phyloP scores from a whole-genome alignment of 2,888 invertebrate genomes.

The Rhopalosiphum nymphaeae region DNA sequence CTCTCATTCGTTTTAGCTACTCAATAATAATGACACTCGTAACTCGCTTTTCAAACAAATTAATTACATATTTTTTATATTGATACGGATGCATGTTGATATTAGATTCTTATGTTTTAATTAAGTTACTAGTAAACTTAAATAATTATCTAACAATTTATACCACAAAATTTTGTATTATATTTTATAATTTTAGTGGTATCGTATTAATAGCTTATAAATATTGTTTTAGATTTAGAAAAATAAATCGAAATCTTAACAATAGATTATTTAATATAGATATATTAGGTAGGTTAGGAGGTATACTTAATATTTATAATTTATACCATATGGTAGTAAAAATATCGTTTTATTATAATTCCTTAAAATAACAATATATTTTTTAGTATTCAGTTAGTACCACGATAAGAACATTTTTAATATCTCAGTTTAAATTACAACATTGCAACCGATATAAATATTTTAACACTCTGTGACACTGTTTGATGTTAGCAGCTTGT shows the following conservation, averaged over 20 bases:
- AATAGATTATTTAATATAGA: not conserved
- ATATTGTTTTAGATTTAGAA: not conserved
- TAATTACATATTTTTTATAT: not conserved
- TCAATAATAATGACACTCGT: not conserved
- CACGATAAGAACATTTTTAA: not conserved
- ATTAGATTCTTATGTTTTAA: not conserved
- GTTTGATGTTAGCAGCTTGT: not conserved
- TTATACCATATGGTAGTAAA: not conserved
- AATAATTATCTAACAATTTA: not conserved
- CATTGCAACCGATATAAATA: constrained; percentile 19
- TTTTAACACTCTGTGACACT: constrained; percentile 20
- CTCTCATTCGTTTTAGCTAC: not conserved
- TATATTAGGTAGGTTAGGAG: not conserved
- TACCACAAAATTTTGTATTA: not conserved
- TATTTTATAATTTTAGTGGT: not conserved
- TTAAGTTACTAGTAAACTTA: not conserved
- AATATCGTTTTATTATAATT: not conserved
- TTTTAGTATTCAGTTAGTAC: not conserved
- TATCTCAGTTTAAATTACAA: not conserved
- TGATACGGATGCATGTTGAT: not conserved
- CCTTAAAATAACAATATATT: not conserved
- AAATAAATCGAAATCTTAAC: not conserved
- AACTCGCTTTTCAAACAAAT: not conserved
- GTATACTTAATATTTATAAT: not conserved
- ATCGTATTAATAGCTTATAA: not conserved